Conservation (phyloP, 2,797 vertebrate genomes). For the Rhincodon typus region DNA sequence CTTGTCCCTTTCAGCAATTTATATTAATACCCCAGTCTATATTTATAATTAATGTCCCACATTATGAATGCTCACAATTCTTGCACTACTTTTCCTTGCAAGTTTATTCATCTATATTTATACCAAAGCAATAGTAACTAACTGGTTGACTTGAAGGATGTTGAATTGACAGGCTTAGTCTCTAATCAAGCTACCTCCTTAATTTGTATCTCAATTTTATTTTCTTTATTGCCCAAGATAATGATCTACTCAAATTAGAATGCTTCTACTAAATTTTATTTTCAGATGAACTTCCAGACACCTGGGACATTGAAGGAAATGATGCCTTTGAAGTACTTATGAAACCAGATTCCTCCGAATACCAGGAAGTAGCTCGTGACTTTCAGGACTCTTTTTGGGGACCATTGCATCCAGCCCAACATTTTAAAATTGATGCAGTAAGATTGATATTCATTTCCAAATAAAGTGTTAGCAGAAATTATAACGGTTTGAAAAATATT, state of each 20-base stretch:
- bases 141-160: neutral
- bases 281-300: conserved; percentile 23
- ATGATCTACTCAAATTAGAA: neutral
- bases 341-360: conserved; percentile 21
- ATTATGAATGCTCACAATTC: too few relatives aligned
- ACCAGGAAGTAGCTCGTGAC: neutral
- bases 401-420: neutral
- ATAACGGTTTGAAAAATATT: neutral
- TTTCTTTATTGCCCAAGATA: neutral
- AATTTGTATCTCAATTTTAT: neutral
- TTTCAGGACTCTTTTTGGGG: neutral
- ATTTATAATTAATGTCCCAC: too few relatives aligned
- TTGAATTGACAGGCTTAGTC: neutral
- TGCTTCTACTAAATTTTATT: neutral
- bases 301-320: neutral
- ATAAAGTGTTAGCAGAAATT: neutral
- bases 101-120: too few relatives aligned
- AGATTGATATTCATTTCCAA: neutral
- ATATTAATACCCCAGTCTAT: too few relatives aligned
- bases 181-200: neutral
- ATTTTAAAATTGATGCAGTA: conserved; percentile 12
- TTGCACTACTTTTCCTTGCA: too few relatives aligned
- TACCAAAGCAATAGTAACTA: too few relatives aligned
- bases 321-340: neutral
- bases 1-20: too few relatives aligned